Conservation (phyloP, 2,113 vertebrate genomes). For the Semnopithecus entellus region DNA sequence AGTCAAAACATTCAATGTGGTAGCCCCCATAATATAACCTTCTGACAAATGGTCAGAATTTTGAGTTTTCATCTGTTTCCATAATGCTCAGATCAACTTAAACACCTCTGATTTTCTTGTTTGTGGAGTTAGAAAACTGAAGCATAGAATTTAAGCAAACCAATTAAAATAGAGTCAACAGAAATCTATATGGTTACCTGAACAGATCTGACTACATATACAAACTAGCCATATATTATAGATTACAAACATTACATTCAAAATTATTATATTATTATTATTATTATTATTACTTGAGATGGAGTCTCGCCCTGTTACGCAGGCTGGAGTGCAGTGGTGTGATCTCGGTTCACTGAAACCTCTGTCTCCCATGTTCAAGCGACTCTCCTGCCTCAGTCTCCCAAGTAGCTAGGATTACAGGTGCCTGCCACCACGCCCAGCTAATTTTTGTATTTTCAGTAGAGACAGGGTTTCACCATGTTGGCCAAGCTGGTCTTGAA, state of each 20-base stretch:
- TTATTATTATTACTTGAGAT: neutral
- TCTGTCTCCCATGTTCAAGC: no score
- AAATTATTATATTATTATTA: neutral
- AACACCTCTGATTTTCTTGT: neutral
- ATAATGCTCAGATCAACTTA: neutral
- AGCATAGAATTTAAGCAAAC: slow-evolving; percentile 1
- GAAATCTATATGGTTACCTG: neutral
- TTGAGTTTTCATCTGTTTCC: neutral
- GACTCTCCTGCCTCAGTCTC: no score
- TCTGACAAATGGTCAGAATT: slow-evolving; percentile 6
- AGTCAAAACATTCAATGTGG: neutral
- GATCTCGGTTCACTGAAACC: no score
- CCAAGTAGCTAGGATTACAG: no score
- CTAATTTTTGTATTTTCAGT: no score
- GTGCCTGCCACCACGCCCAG: no score
- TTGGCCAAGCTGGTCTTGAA: no score
- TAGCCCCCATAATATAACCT: neutral
- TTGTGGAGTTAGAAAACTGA: neutral
- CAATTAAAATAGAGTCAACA: neutral
- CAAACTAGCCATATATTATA: neutral
- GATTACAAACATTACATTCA: neutral
- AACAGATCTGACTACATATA: neutral
- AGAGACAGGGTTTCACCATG: no score
- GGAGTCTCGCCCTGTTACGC: no score
- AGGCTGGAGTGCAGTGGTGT: no score